Evolutionary conservation across 92 coral and sea anemone species (phyloP).

Genomic region (Actinostola sp.): DNA sequence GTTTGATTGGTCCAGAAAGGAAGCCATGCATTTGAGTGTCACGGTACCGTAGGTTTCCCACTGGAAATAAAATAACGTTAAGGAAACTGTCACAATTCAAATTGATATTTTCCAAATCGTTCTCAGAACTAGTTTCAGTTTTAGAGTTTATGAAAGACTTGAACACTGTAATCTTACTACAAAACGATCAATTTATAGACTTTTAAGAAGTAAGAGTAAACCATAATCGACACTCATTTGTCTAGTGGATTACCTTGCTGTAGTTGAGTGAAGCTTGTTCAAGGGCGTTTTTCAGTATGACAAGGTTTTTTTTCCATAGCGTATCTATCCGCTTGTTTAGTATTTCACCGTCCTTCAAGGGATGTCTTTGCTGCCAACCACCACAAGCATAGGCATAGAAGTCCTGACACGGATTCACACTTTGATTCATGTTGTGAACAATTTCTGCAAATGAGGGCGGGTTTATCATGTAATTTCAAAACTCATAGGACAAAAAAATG

Average conservation of each 20-base stretch:
- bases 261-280: not conserved
- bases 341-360: not conserved
- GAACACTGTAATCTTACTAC: not conserved
- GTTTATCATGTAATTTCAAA: not conserved
- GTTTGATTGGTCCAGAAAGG: too few species aligned
- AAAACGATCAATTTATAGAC: not conserved
- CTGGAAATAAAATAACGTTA: too few species aligned
- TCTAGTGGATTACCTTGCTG: not conserved
- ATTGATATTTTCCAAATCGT: too few species aligned
- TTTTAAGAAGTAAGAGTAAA: not conserved
- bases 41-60: too few species aligned
- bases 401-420: constrained; percentile 22
- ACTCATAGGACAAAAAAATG: not conserved
- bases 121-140: too few species aligned
- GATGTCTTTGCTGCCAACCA: constrained; percentile 22
- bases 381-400: constrained; percentile 25
- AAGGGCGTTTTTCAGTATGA: not conserved
- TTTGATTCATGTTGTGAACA: constrained; percentile 8
- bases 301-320: not conserved
- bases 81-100: too few species aligned
- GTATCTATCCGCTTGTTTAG: not conserved
- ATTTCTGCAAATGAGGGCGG: not conserved
- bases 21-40: too few species aligned
- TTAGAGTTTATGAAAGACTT: too few species aligned
- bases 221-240: too few species aligned